Evolutionary conservation across 2,113 vertebrate genomes (phyloP).

Genomic region (Oncorhynchus tshawytscha): DNA sequence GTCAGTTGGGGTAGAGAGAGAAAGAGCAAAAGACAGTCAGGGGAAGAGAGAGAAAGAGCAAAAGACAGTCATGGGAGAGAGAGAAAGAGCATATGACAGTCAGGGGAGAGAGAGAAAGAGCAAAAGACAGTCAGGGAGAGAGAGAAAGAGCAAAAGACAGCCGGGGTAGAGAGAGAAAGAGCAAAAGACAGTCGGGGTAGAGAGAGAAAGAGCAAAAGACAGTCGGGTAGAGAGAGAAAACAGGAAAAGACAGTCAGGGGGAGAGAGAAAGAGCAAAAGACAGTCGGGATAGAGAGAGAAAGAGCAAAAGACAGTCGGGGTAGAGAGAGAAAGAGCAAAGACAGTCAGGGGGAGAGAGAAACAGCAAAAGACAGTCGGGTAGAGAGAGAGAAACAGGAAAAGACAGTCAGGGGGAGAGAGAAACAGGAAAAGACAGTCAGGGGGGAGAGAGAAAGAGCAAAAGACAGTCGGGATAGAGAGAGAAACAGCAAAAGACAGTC

Average conservation of each 20-base stretch:
- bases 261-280: conserved; percentile 8
- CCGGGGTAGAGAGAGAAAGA: too few relatives aligned
- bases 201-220: neutral
- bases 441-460: conserved; percentile 12
- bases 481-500: neutral
- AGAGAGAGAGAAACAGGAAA: conserved; percentile 20
- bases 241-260: conserved; percentile 10
- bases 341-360: neutral
- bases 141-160: too few relatives aligned
- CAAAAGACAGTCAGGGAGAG: too few relatives aligned
- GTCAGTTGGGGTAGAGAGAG: too few relatives aligned
- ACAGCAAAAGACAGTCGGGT: conserved; percentile 1
- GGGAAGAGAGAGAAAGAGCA: too few relatives aligned
- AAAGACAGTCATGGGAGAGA: too few relatives aligned
- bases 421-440: neutral
- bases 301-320: conserved; percentile 14
- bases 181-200: too few relatives aligned
- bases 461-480: too few relatives aligned
- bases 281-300: neutral
- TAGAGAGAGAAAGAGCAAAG: conserved; percentile 11
- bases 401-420: too few relatives aligned
- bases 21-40: too few relatives aligned
- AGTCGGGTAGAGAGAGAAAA: conserved; percentile 31
- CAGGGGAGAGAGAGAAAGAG: too few relatives aligned
- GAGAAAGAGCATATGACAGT: too few relatives aligned